phyloP scores from a whole-genome alignment of 1,140 invertebrate genomes.

The Saccostrea cuccullata region DNA sequence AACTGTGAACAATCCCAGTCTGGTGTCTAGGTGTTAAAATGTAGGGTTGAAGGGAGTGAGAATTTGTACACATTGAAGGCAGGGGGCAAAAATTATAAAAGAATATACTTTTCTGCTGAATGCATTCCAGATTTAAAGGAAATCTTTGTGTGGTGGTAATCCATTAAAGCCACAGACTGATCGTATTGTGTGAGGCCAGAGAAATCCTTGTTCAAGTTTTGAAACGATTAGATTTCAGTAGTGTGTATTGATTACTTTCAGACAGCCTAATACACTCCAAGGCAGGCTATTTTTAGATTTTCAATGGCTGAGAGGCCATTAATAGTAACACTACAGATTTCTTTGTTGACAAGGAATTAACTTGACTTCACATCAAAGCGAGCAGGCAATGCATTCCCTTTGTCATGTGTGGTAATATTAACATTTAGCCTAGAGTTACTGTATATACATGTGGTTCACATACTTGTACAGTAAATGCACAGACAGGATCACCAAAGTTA shows the following conservation, averaged over 20 bases:
- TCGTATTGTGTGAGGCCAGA: slow-evolving; percentile 17
- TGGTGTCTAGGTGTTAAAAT: neutral
- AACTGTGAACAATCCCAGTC: slow-evolving; percentile 3
- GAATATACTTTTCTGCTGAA: slow-evolving; percentile 5
- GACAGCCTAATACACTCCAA: slow-evolving; percentile 7
- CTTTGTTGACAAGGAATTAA: slow-evolving; percentile 27
- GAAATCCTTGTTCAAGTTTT: slow-evolving; percentile 24
- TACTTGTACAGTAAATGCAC: neutral
- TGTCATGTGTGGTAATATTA: neutral
- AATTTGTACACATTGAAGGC: neutral
- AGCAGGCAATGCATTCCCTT: neutral
- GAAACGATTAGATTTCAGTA: slow-evolving; percentile 20
- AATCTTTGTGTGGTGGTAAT: slow-evolving; percentile 1
- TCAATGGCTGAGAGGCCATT: slow-evolving; percentile 28
- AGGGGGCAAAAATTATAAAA: neutral
- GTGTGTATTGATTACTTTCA: slow-evolving; percentile 30
- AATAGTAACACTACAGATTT: slow-evolving; percentile 31
- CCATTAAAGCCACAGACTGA: slow-evolving; percentile 35
- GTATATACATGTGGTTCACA: neutral
- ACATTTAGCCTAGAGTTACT: neutral
- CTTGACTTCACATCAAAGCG: slow-evolving; percentile 19
- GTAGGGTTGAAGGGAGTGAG: neutral
- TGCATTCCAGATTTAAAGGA: slow-evolving; percentile 30
- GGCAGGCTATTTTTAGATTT: slow-evolving; percentile 14
- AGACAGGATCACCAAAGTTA: neutral